Percentiles rank a stretch among this genome's conserved stretches.
phyloP scores from a whole-genome alignment of 2,113 vertebrate genomes.

The Atherinomorus stipes region DNA sequence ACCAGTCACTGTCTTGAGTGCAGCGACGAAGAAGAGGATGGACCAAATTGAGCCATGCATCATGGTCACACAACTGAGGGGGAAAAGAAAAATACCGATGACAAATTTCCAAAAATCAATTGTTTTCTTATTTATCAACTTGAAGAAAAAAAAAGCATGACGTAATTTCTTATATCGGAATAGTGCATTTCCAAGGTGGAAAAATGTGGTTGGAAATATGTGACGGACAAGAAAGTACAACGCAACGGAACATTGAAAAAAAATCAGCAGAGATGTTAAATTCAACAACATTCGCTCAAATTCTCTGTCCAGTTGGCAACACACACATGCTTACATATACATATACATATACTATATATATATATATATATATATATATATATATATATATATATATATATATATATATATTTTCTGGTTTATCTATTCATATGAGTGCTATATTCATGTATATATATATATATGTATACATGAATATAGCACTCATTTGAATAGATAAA shows the following conservation, averaged over 20 bases:
- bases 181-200: neutral
- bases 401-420: no score
- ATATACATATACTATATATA: no score
- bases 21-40: conserved; percentile 25
- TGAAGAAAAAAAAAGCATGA: no score
- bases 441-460: no score
- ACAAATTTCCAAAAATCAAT: neutral
- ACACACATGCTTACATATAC: no score
- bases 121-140: no score
- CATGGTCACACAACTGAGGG: conserved; percentile 35
- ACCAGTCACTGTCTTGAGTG: conserved; percentile 37
- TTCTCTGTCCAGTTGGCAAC: no score
- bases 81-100: neutral
- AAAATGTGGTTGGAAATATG: neutral
- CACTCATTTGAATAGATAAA: no score
- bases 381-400: no score
- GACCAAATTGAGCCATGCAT: conserved; percentile 54
- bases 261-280: neutral
- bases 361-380: no score
- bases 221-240: neutral
- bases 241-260: neutral
- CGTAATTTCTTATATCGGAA: neutral
- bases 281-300: neutral
- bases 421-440: no score
- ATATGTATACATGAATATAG: no score